Conservation (phyloP, 2,797 vertebrate species). For the Alouatta caraya region DNA sequence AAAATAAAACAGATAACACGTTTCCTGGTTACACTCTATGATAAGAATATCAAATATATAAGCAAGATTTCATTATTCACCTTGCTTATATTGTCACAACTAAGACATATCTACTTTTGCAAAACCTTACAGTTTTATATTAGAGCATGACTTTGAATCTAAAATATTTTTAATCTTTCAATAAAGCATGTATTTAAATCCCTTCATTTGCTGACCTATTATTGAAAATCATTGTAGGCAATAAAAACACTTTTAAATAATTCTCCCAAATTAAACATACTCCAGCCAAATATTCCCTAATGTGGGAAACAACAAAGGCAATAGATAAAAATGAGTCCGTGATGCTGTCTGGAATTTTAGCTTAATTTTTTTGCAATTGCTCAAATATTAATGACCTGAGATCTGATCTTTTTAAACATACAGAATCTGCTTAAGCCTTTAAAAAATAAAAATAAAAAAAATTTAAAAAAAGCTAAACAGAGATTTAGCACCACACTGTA, state of each 20-base stretch:
- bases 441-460: constrained; percentile 49
- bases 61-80: background rate
- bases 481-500: background rate
- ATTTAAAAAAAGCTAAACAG: constrained; percentile 17
- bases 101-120: background rate
- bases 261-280: constrained; percentile 65
- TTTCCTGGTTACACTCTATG: background rate
- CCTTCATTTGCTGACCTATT: constrained; percentile 66
- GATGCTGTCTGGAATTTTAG: constrained; percentile 61
- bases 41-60: background rate
- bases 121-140: constrained; percentile 22
- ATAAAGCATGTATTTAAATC: constrained; percentile 57
- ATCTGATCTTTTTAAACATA: constrained; percentile 65
- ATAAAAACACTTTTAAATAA: constrained; percentile 71
- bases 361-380: constrained; percentile 67
- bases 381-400: constrained; percentile 74
- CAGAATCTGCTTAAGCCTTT: constrained; percentile 50
- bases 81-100: background rate
- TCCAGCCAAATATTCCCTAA: constrained; percentile 69
- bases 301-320: constrained; percentile 71
- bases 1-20: background rate
- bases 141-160: constrained; percentile 34
- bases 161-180: constrained; percentile 42
- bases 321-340: constrained; percentile 71
- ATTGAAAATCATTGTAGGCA: constrained; percentile 58